These are phyloP conservation scores for Nymphalis urticae DNA, from an alignment of 2,888 invertebrate species.

Conservation along the genomic window DNA sequence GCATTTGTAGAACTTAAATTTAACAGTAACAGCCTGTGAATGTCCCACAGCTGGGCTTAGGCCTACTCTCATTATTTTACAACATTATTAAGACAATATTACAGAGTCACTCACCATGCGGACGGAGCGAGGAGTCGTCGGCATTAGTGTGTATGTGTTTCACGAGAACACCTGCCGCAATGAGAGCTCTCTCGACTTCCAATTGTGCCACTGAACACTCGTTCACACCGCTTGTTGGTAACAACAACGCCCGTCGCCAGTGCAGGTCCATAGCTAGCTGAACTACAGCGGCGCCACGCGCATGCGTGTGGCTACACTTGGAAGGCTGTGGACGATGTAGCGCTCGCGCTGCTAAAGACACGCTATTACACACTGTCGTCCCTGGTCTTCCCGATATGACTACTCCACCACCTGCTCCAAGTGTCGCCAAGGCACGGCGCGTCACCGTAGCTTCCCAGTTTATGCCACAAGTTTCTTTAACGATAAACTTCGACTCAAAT, in stretches of 20 bases:
- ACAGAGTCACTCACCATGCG: constrained; percentile 48
- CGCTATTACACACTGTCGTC: constrained; percentile 47
- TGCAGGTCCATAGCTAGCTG: constrained; percentile 49
- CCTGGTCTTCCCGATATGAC: constrained; percentile 44
- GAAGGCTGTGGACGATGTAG: constrained; percentile 44
- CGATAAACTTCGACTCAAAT: not conserved
- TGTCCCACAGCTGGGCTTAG: no score
- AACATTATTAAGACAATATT: not conserved
- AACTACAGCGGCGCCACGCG: constrained; percentile 49
- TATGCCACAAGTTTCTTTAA: constrained; percentile 61
- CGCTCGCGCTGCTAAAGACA: constrained; percentile 48
- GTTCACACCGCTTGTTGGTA: constrained; percentile 43
- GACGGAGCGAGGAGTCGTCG: constrained; percentile 39
- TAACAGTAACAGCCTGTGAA: no score
- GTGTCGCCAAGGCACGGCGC: constrained; percentile 50
- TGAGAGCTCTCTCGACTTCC: constrained; percentile 43
- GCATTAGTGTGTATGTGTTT: constrained; percentile 37
- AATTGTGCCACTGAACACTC: constrained; percentile 42
- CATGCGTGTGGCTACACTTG: constrained; percentile 42
- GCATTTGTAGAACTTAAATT: no score
- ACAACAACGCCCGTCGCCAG: constrained; percentile 56
- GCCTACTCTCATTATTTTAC: not conserved
- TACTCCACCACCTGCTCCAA: constrained; percentile 48
- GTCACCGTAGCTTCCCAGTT: constrained; percentile 50
- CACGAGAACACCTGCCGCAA: constrained; percentile 48